Percentiles rank a stretch among this genome's conserved stretches.
phyloP scores from a whole-genome alignment of 2,113 vertebrate species.

The Isurus oxyrinchus region DNA sequence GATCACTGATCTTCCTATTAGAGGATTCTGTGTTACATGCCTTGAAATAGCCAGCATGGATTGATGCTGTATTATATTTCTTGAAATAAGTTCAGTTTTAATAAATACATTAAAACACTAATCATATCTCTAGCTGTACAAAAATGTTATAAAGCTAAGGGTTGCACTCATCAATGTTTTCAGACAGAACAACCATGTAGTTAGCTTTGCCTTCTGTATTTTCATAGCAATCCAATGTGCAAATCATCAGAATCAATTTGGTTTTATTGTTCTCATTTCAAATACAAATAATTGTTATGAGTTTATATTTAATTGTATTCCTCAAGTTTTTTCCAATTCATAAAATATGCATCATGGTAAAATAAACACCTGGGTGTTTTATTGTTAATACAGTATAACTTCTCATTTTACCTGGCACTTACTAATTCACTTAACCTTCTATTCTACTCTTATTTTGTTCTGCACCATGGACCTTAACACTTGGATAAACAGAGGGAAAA shows the following conservation, averaged over 20 bases:
- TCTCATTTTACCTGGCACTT: not conserved
- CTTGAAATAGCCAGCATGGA: not conserved
- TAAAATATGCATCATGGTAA: not conserved
- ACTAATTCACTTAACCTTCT: not conserved
- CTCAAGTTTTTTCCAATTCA: not conserved
- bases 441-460: not conserved
- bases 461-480: not conserved
- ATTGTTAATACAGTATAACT: not conserved
- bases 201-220: not conserved
- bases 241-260: not conserved
- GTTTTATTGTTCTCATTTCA: not conserved
- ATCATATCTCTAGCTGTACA: not conserved
- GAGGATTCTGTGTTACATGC: not conserved
- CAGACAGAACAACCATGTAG: not conserved
- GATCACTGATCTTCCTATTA: not conserved
- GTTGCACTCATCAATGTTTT: not conserved
- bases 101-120: not conserved
- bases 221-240: not conserved
- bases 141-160: not conserved
- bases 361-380: not conserved
- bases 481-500: not conserved
- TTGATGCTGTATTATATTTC: not conserved
- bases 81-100: not conserved
- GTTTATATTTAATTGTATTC: not conserved
- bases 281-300: not conserved